Base-by-base conservation (phyloP, 2,113 vertebrate genomes). In the Dolichallabes microphthalmus region DNA sequence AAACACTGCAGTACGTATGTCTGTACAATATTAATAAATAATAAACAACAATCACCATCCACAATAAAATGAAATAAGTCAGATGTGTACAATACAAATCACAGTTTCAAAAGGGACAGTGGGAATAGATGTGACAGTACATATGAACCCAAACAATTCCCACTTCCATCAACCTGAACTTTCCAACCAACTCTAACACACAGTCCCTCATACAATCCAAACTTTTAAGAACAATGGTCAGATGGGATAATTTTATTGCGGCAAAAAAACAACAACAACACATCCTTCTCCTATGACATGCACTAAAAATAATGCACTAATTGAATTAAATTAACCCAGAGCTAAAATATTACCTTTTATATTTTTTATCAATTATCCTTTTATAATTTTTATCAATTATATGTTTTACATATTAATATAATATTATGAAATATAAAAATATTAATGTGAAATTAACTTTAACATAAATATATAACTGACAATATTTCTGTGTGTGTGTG, bases 401-500 rank as follows among this genome's bases (percentile, higher is more conserved):
- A 13, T 58, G 0, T 35, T 35, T 58, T 32, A 35, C 19, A 35
- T 35, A 35, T 35, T 78, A 35, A 60, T 60, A 32, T 78, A 58
- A 60, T 60, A 32, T 60, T 79, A 22, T 60, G 55, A 60, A 60
- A 60, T 22, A 57, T 22, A 39, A 57, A 77, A 55, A 77, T 8
- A 17, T 39, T 32, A 78, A 58, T 58, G 32, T 60, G 19, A 22
- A 79, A 39, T 60, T 4, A 13, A 79, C 60, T 19, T 39, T 25
- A 35, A 11, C 25, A 25, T 79, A 45, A 45, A 45, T 60, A 79
- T 60, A 60, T 1, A 60, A 22, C 53, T 57, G 30, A 39, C n/a
- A 77, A 13, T 79, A 60, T 60, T 79, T 79, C 2, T 66, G 17
- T 19, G 45, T 86, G 66, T 71, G 52, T 79, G 64, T 50, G 64